Evolutionary conservation across 1,140 invertebrate species (phyloP).

Genomic region (Steinernema feltiae): DNA sequence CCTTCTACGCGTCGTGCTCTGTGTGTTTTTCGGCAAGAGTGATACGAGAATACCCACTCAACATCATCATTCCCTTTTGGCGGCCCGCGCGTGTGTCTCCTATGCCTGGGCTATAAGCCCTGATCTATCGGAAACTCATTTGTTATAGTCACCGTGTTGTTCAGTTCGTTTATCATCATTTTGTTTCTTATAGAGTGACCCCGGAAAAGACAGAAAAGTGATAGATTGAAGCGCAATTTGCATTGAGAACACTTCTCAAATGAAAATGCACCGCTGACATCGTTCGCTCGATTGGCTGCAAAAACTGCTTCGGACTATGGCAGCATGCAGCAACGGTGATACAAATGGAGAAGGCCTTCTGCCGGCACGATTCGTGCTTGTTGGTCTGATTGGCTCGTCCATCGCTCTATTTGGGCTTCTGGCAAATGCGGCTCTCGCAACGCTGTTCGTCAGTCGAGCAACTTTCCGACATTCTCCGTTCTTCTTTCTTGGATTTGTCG

Average conservation of each 20-base stretch:
- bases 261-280: neutral
- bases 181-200: neutral
- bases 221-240: too few relatives aligned
- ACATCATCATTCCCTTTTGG: neutral
- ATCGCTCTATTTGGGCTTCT: constrained; percentile 33
- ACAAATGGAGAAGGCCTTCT: neutral
- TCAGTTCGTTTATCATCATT: neutral
- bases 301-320: neutral
- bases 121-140: neutral
- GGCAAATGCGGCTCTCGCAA: constrained; percentile 33
- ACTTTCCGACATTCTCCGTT: constrained; percentile 39
- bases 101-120: too few relatives aligned
- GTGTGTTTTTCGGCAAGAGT: neutral
- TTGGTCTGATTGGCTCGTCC: constrained; percentile 31
- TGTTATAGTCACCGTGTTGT: neutral
- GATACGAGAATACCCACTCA: neutral
- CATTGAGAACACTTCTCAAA: neutral
- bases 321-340: neutral
- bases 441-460: constrained; percentile 30
- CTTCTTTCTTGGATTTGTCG: constrained; percentile 41
- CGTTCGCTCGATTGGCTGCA: neutral
- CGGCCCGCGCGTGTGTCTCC: too few relatives aligned
- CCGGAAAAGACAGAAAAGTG: neutral
- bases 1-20: neutral
- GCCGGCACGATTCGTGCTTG: constrained; percentile 20